Evolutionary conservation across 64 coral and sea anemone genomes (phyloP).

Genomic region (Stichodactyla helianthus): DNA sequence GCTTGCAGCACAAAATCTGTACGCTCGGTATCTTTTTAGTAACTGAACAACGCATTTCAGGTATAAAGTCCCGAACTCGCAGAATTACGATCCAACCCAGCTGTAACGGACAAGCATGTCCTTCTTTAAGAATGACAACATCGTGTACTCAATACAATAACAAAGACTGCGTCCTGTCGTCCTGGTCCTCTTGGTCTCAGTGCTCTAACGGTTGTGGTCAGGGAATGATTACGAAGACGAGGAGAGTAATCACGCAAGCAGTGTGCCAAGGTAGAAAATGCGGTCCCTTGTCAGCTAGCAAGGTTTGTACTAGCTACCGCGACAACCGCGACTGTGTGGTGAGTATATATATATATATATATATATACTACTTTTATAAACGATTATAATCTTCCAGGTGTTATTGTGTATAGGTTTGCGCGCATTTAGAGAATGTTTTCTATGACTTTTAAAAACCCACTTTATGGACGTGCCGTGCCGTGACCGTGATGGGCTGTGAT

Average conservation of each 20-base stretch:
- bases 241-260: slow-evolving; percentile 25
- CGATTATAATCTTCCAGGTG: too few species aligned
- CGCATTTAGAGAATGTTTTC: too few species aligned
- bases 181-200: slow-evolving; percentile 73
- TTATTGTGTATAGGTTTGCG: too few species aligned
- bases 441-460: too few species aligned
- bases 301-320: slow-evolving; percentile 62
- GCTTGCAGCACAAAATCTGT: neutral
- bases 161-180: slow-evolving; percentile 63
- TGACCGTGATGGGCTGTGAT: too few species aligned
- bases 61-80: slow-evolving; percentile 55
- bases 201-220: slow-evolving; percentile 86
- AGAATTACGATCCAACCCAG: slow-evolving; percentile 22
- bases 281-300: slow-evolving; percentile 40
- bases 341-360: neutral
- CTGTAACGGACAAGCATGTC: slow-evolving; percentile 59
- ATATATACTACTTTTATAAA: too few species aligned
- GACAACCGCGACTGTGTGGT: slow-evolving; percentile 83
- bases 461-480: too few species aligned
- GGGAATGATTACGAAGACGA: slow-evolving; percentile 44
- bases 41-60: slow-evolving; percentile 10
- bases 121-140: slow-evolving; percentile 14
- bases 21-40: neutral
- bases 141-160: slow-evolving; percentile 67
- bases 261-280: slow-evolving; percentile 74